phyloP scores from a whole-genome alignment of 2,113 vertebrate genomes.

The Phocoena phocoena region DNA sequence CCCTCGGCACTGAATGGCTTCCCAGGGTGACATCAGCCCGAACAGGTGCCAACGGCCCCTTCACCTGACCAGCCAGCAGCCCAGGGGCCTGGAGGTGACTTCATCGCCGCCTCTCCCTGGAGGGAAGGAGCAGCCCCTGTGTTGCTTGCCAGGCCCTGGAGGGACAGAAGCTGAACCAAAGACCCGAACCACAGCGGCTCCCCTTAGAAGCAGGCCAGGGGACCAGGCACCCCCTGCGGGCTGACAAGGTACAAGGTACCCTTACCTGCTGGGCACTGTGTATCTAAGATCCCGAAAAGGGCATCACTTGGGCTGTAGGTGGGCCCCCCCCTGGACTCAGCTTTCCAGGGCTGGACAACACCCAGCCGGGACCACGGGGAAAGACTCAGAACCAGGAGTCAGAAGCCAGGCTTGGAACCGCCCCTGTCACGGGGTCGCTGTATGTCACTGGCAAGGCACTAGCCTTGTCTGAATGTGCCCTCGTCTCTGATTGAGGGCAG shows the following conservation, averaged over 20 bases:
- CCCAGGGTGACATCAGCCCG: background rate
- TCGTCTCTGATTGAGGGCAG: rapidly evolving
- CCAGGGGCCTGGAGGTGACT: background rate
- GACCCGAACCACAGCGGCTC: background rate
- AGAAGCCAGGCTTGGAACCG: background rate
- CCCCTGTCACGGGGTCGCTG: rapidly evolving
- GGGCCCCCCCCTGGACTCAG: too few relatives aligned
- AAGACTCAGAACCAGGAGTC: background rate
- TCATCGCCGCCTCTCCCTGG: background rate
- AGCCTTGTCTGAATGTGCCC: background rate
- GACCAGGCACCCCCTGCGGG: rapidly evolving
- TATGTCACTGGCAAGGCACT: background rate
- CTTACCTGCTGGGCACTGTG: rapidly evolving
- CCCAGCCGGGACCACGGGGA: rapidly evolving
- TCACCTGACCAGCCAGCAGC: background rate
- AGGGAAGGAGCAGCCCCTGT: background rate
- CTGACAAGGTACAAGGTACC: background rate
- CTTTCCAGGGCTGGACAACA: background rate
- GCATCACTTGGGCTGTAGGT: background rate
- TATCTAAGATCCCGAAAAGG: background rate
- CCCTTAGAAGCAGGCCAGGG: background rate
- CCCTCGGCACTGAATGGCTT: background rate
- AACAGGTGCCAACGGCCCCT: background rate
- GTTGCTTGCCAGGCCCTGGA: background rate
- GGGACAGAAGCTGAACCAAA: background rate